Base-by-base conservation (phyloP, 2,113 vertebrate genomes). In the Corydoras maculifer region DNA sequence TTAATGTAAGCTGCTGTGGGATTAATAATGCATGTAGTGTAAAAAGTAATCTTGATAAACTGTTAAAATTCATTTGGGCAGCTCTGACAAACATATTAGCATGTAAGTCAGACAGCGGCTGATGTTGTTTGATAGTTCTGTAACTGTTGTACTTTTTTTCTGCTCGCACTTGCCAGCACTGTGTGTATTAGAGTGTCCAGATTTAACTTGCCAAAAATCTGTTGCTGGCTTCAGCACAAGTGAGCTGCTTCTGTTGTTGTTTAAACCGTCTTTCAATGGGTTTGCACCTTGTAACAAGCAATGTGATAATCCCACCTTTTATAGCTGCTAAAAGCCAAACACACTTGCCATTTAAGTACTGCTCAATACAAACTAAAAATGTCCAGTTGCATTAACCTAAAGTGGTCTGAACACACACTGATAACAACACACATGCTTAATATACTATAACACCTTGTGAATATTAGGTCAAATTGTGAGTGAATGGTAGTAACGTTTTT, bases 241-340 rank as follows among this genome's bases (percentile, higher is more conserved):
- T 73, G 62, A 70, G n/a, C 76, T 78, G 74, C 68, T 78, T 75
- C 82, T 83, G 84, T 83, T 80, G 72, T 77, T 83, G 83, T n/a
- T 67, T 78, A 83, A 82, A 83, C 78, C 80, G 32, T 53, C 60
- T 83, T 82, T 87, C 63, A 86, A 81, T 78, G 76, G 77, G 78
- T 77, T 78, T 61, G 68, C 69, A 80, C 75, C 83, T 88, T 29
- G 29, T 88, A 87, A 87, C 85, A 87, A 87, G 81, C 77, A 31
- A 60, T 73, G 84, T 10, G 84, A 88, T 89, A 87, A 90, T 90
- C 86, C 86, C 51, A 83, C 77, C 75, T 83, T 87, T 87, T 88
- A 88, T 82, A 83, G 84, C 82, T 81, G 75, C 78, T 89, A 87
- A 84, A 83, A 81, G 77, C 73, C 71, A 78, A 81, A 80, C 76